Evolutionary conservation across 1,140 invertebrate genomes (phyloP).

Genomic region (Bactericera cockerelli): DNA sequence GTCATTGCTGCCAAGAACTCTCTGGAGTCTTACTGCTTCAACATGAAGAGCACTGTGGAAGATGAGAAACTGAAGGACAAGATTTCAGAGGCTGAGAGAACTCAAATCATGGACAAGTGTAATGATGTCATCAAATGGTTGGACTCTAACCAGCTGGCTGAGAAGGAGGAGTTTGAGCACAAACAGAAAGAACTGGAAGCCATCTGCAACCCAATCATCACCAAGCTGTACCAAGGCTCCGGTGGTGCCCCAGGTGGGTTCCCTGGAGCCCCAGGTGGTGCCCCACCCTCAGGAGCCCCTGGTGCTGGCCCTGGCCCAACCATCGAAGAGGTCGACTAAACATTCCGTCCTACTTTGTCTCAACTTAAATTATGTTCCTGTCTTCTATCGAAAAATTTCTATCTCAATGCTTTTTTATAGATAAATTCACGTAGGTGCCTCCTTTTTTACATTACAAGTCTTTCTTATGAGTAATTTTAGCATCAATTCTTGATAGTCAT

Average conservation of each 20-base stretch:
- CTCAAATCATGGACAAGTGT: constrained; percentile 74
- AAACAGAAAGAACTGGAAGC: constrained; percentile 77
- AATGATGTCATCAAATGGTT: constrained; percentile 89
- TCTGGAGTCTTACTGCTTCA: constrained; percentile 91
- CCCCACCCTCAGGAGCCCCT: constrained; percentile 34
- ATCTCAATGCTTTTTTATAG: no score
- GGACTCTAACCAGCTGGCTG: constrained; percentile 78
- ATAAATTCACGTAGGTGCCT: no score
- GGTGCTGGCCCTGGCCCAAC: constrained; percentile 25
- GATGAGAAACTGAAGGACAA: constrained; percentile 82
- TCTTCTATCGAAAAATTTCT: no score
- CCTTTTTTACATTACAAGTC: no score
- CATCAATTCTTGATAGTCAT: no score
- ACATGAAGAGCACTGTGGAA: constrained; percentile 86
- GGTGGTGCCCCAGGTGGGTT: constrained; percentile 44
- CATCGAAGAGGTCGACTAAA: constrained; percentile 4
- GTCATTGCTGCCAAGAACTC: constrained; percentile 76
- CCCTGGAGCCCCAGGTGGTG: constrained; percentile 31
- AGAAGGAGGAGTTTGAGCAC: constrained; percentile 87
- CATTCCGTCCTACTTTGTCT: no score
- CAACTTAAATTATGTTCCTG: no score
- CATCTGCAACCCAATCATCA: constrained; percentile 73
- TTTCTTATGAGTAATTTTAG: no score
- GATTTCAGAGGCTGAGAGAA: constrained; percentile 73
- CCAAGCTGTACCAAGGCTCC: constrained; percentile 64